Conservation (phyloP, 1,140 invertebrate genomes). For the Pseudomyrmex concolor region DNA sequence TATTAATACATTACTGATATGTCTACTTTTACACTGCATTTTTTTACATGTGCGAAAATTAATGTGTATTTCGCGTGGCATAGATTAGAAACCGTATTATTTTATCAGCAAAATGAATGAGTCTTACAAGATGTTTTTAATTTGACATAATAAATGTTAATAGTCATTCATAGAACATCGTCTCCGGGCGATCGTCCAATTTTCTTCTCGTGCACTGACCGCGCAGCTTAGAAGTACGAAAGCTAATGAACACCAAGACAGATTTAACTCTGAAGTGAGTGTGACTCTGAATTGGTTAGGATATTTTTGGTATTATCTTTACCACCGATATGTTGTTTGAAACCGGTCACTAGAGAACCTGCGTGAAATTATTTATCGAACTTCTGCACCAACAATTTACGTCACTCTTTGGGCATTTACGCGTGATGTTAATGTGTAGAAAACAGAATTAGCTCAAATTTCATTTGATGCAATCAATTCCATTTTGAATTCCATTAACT, state of each 20-base stretch:
- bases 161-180: constrained; percentile 44
- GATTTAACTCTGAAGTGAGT: constrained; percentile 10
- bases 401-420: too few species aligned
- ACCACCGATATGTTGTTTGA: too few species aligned
- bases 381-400: too few species aligned
- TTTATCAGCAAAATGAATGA: not conserved
- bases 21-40: too few species aligned
- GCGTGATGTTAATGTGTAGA: too few species aligned
- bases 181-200: constrained; percentile 66
- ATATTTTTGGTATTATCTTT: too few species aligned
- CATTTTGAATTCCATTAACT: not conserved
- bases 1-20: too few species aligned
- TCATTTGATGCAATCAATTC: not conserved
- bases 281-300: too few species aligned
- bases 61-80: not conserved
- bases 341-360: too few species aligned
- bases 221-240: constrained; percentile 66
- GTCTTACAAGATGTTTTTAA: not conserved
- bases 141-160: constrained; percentile 51
- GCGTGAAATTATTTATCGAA: too few species aligned
- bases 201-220: constrained; percentile 59
- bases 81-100: not conserved
- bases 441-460: not conserved
- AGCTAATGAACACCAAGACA: constrained; percentile 55
- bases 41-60: not conserved